Evolutionary conservation across 2,797 vertebrate genomes (phyloP), one percentile per base, ranked within the genome.

Genomic region (Pogonophryne albipinna): DNA sequence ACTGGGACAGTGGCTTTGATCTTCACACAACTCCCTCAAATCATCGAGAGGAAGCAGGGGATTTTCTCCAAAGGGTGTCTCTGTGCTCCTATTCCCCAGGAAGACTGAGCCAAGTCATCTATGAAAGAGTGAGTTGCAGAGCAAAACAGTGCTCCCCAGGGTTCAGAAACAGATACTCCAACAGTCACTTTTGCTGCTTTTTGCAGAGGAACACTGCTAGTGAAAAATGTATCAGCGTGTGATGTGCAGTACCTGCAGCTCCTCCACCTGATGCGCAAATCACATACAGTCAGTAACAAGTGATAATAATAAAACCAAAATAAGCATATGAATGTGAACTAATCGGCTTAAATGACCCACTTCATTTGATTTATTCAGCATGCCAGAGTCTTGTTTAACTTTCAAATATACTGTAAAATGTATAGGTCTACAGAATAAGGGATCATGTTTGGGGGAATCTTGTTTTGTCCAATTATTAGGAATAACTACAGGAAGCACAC

Each of bases 1-100:
- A 93, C 90, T 59, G 71, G 81, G 87, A 91, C 84, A 31, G 5
- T 62, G 53, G 83, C 93, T 94, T 95, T 95, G 92, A 95, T 94
- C 93, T 93, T 92, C 89, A 87, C 85, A 93, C 84, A 87, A 70
- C 87, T 90, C 78, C 81, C 69, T 90, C 85, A 88, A 93, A 92
- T 91, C 88, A 89, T 85, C 86, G 53, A 60, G 69, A 92, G 89
- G 91, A 92, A 92, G 80, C 78, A 64, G 74, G 73, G 73, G 82
- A 67, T 91, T 91, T 88, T 85, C 78, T 89, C 91, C 80, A 92
- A 92, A 90, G 91, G 86, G 90, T 88, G 85, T 88, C 86, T 93
- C 87, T 76, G 57, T 86, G 90, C 85, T 90, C 76, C 77, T 27
- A 61, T 89, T 89, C 87, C 92, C 91, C 89, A 86, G 84, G 88